Evolutionary conservation across 2,797 vertebrate species (phyloP), one percentile per base, ranked within the genome.

Genomic region (Phoxinus dragarum): DNA sequence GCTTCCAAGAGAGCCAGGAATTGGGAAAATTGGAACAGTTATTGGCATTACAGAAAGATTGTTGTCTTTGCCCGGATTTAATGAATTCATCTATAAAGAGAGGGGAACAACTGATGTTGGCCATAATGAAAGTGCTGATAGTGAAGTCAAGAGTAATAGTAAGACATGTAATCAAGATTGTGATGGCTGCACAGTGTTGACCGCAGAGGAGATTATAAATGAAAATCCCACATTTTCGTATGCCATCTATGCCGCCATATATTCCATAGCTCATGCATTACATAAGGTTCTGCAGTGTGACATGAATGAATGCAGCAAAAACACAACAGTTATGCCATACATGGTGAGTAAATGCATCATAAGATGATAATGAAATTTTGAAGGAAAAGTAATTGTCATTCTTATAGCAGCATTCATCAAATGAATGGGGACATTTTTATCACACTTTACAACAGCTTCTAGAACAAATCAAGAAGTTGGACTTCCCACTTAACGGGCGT

Each of bases 241-340:
- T 80, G 91, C 82, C 0, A 91, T 95, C 19, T 97, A 97, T 86
- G 88, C 90, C 0, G 95, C 97, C 0, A 93, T 96, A 5, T 95
- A 98, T 0, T 92, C 96, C 0, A 90, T 96, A 42, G 97, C 97
- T n/a, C 92, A 95, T 0, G 93, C 94, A 40, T 93, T 98, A 66
- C 96, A 98, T 6, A 91, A 89, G 21, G 86, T 92, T 74, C 90
- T 98, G 38, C 90, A 93, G 34, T 98, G 97, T 5, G 80, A 89
- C 78, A 86, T 68, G 0, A 92, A 92, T 14, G 27, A 0, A 1
- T 98, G 97, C 90, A 87, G 88, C 6, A 85, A 71, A 16, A 89
- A 85, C 6, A 86, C 76, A 17, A 88, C 74, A 0, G 82, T 96
- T 40, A 91, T 95, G 23, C 96, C 97, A 3, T 93, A 95, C 90